Base-by-base conservation (phyloP, 1,140 invertebrate genomes). In the Luehdorfia chinensis region DNA sequence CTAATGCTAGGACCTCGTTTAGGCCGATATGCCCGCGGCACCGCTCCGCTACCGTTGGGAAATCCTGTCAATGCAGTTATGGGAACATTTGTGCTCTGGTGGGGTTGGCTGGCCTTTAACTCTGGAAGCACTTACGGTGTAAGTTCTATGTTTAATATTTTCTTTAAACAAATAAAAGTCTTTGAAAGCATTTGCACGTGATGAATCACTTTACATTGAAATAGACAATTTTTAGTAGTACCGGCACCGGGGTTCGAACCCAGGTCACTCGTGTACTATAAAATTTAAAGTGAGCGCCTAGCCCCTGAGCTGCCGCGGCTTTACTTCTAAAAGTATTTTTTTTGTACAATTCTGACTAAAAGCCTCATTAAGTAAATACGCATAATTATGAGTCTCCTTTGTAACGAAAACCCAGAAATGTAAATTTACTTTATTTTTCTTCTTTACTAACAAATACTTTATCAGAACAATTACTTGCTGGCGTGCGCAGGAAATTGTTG, bases 51-150 rank as follows among this genome's bases (percentile, higher is more conserved):
- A 12, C 94, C 95, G 0, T 88, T 97, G 55, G 96, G 96, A 0
- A 94, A 93, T 68, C 95, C 96, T 0, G 95, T 96, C 0, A 97
- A 97, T 68, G 94, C 95, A 4, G 92, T 96, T 15, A 92, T 98
- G 89, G 97, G 96, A 0, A 90, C 96, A 0, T 97, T 97, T 69
- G 96, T 98, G 15, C 85, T 98, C 2, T 98, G 96, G 96, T 97
- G 95, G 94, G 96, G 95, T 0, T 97, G 96, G 96, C 83, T 97
- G 25, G 96, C 95, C 1, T 98, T 97, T 66, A 98, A 98, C 79
- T 96, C 95, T 36, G 96, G 96, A n/a, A 94, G 93, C 57, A 94
- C 93, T 28, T 94, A 94, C 65, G 93, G 93, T 12, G 90, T 94
- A 18, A 91, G 88, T 64, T n/a, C 23, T 31, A 27, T 43, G 4